Percentiles rank a stretch among this genome's conserved stretches.
Conservation (phyloP, 92 coral and sea anemone species). For the Epizoanthus ramosus region DNA sequence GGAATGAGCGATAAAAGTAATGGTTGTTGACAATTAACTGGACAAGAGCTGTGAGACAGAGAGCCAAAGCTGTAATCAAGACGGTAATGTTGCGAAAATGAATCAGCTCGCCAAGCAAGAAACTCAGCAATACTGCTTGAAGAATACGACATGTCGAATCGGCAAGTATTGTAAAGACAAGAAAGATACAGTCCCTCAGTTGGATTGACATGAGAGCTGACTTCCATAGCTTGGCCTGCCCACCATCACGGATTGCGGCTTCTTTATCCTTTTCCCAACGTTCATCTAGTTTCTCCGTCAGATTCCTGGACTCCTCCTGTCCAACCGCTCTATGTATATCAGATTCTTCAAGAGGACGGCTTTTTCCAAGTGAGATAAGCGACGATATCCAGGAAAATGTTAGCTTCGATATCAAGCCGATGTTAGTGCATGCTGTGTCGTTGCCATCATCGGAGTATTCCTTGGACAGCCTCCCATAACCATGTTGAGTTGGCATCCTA, state of each 20-base stretch:
- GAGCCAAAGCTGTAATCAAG: conserved; percentile 17
- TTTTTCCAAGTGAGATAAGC: conserved; percentile 14
- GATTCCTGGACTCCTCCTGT: neutral
- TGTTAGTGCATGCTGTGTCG: neutral
- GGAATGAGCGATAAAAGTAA: conserved; percentile 24
- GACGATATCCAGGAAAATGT: conserved; percentile 29
- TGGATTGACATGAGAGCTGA: conserved; percentile 4
- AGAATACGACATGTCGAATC: conserved; percentile 37
- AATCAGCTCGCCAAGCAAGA: conserved; percentile 8
- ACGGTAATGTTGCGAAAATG: neutral
- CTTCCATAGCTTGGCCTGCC: conserved; percentile 27
- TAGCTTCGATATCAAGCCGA: conserved; percentile 9
- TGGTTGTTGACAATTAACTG: conserved; percentile 33
- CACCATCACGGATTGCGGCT: neutral
- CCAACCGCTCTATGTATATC: conserved; percentile 10
- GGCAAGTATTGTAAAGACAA: conserved; percentile 10
- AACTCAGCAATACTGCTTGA: conserved; percentile 26
- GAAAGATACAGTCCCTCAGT: conserved; percentile 17
- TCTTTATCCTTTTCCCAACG: conserved; percentile 6
- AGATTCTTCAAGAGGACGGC: conserved; percentile 20
- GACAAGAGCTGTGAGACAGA: conserved; percentile 17
- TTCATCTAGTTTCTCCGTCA: neutral
- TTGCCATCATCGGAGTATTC: neutral
- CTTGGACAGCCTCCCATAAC: conserved; percentile 6
- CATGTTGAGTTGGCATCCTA: conserved; percentile 4